Evolutionary conservation across 2,797 vertebrate species (phyloP).

Genomic region (Remorina albescens): DNA sequence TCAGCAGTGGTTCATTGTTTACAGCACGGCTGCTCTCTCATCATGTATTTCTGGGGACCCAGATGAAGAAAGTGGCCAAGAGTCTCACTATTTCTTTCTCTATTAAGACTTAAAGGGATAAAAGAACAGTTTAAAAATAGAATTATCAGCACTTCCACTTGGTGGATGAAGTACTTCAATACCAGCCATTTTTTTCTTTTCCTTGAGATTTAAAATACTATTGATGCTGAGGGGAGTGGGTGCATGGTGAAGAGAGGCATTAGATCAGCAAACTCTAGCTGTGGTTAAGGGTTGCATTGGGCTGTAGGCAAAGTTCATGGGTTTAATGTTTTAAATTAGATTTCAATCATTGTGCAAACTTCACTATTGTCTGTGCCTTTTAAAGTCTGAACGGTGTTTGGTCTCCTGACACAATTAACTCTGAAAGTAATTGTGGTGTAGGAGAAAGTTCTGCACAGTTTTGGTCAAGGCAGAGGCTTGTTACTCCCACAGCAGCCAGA

Average conservation of each 20-base stretch:
- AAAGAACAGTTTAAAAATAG: constrained; percentile 18
- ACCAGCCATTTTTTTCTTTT: constrained; percentile 41
- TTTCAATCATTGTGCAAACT: constrained; percentile 56
- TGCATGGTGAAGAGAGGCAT: constrained; percentile 39
- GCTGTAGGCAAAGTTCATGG: constrained; percentile 33
- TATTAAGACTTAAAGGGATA: constrained; percentile 62
- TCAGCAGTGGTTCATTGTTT: constrained; percentile 72
- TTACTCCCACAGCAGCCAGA: constrained; percentile 13
- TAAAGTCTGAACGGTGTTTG: constrained; percentile 35
- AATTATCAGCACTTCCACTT: constrained; percentile 58
- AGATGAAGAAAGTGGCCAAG: constrained; percentile 58
- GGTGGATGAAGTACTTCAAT: constrained; percentile 50
- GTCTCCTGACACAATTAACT: neutral
- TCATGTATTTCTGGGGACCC: constrained; percentile 57
- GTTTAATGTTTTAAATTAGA: constrained; percentile 23
- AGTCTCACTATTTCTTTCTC: constrained; percentile 39
- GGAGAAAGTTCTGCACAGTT: constrained; percentile 14
- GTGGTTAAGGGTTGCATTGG: constrained; percentile 33
- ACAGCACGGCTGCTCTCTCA: constrained; percentile 69
- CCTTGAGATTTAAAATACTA: constrained; percentile 24
- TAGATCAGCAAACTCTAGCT: constrained; percentile 37
- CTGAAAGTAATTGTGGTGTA: no score
- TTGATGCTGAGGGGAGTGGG: constrained; percentile 37
- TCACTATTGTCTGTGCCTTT: constrained; percentile 67
- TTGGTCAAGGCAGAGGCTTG: neutral